Percentiles rank a stretch among this genome's conserved stretches.
phyloP scores from a whole-genome alignment of 2,888 invertebrate species.

The Megaustenia siamemsis region DNA sequence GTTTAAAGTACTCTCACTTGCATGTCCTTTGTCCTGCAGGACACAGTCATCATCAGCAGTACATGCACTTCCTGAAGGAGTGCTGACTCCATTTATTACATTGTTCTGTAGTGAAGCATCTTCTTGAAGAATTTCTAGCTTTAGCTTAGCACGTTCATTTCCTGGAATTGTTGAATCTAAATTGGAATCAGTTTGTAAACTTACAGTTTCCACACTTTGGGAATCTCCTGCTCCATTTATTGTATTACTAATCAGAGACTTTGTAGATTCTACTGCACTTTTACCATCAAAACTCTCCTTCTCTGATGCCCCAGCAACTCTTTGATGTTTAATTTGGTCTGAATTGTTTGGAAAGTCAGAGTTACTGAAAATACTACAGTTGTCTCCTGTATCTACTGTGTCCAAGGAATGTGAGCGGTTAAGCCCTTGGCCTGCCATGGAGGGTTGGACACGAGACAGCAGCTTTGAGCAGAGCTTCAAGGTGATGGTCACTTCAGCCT shows the following conservation, averaged over 20 bases:
- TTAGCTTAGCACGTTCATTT: background rate
- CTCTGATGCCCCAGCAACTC: background rate
- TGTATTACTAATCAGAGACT: background rate
- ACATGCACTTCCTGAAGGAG: background rate
- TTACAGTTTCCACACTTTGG: background rate
- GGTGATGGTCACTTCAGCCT: slow-evolving; percentile 85
- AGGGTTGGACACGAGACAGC: slow-evolving; percentile 87
- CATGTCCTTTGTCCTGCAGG: no score
- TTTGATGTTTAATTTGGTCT: background rate
- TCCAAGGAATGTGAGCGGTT: slow-evolving; percentile 41
- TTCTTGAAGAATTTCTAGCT: background rate
- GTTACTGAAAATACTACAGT: slow-evolving; percentile 51
- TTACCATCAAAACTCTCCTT: background rate
- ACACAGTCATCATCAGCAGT: background rate
- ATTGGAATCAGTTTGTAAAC: background rate
- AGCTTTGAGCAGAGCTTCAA: slow-evolving; percentile 87
- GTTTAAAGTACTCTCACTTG: no score
- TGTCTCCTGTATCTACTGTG: slow-evolving; percentile 43
- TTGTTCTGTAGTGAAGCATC: background rate
- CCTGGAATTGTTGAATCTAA: background rate
- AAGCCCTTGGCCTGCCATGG: slow-evolving; percentile 65
- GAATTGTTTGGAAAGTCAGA: slow-evolving; percentile 30
- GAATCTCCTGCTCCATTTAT: background rate
- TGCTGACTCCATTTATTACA: background rate
- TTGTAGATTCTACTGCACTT: background rate